Conservation (phyloP, 2,888 invertebrate species). For the Trypoxylon attenuatum region DNA sequence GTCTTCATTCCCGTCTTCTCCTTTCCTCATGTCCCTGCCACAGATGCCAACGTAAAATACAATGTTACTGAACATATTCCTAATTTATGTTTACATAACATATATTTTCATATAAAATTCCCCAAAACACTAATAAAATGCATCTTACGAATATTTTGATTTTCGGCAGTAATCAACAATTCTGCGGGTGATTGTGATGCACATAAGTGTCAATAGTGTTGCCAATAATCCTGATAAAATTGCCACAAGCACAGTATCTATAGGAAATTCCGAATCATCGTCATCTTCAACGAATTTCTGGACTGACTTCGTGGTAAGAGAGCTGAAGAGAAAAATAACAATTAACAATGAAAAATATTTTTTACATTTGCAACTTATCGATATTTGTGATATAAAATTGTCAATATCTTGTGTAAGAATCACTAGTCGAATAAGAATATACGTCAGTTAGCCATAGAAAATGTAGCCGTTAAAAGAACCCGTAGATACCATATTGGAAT, state of each 20-base stretch:
- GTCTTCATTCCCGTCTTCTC: no score
- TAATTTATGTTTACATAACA: no score
- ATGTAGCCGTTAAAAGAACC: not conserved
- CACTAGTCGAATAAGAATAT: no score
- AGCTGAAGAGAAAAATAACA: constrained; percentile 37
- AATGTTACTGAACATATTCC: no score
- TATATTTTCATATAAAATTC: no score
- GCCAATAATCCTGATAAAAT: constrained; percentile 52
- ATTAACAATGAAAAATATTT: constrained; percentile 16
- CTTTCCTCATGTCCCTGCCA: no score
- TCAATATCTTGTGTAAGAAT: not conserved
- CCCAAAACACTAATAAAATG: no score
- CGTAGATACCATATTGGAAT: not conserved
- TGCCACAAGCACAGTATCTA: constrained; percentile 59
- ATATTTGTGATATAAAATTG: not conserved
- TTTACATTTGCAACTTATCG: not conserved
- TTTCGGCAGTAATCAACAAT: constrained; percentile 27
- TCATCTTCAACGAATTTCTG: constrained; percentile 29
- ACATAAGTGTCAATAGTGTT: constrained; percentile 47
- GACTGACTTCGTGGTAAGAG: constrained; percentile 48
- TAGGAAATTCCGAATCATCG: constrained; percentile 57
- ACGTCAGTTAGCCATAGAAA: no score
- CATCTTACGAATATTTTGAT: no score
- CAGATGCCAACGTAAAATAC: no score
- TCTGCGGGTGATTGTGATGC: constrained; percentile 37